These are phyloP conservation scores for Ophiodon elongatus DNA, from an alignment of 2,113 vertebrate species.

Conservation along the genomic window DNA sequence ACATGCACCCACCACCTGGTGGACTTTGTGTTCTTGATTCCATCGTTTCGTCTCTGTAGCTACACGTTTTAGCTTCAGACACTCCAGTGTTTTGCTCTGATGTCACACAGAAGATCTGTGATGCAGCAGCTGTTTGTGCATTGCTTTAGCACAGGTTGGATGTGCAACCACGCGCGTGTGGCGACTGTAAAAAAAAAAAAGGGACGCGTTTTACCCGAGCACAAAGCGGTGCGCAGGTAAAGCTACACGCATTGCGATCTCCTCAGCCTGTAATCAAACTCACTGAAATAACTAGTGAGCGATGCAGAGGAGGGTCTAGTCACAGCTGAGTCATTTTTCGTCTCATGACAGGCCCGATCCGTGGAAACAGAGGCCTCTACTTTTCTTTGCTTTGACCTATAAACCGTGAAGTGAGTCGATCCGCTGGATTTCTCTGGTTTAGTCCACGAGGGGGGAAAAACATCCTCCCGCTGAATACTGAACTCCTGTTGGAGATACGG, in stretches of 20 bases:
- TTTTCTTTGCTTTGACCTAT: constrained; percentile 63
- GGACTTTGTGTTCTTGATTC: neutral
- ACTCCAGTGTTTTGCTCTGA: neutral
- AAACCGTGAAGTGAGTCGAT: constrained; percentile 64
- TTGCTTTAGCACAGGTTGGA: neutral
- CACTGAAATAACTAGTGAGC: constrained; percentile 25
- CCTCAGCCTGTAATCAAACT: constrained; percentile 29
- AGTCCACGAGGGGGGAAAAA: neutral
- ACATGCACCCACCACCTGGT: neutral
- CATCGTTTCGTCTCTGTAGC: neutral
- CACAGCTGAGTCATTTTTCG: constrained; percentile 66
- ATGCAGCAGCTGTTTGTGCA: neutral
- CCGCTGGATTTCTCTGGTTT: constrained; percentile 42
- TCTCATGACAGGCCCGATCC: constrained; percentile 59
- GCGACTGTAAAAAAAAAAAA: no score
- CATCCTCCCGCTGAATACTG: constrained; percentile 1
- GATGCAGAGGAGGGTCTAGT: neutral
- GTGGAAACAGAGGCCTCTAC: constrained; percentile 55
- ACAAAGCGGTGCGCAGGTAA: no score
- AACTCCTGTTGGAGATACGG: constrained; percentile 9
- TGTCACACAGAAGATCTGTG: neutral
- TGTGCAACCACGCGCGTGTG: neutral
- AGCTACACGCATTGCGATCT: neutral
- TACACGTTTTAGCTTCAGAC: neutral
- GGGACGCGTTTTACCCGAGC: no score